Evolutionary conservation across 1,140 invertebrate genomes (phyloP).

Genomic region (Zaprionus taronus): DNA sequence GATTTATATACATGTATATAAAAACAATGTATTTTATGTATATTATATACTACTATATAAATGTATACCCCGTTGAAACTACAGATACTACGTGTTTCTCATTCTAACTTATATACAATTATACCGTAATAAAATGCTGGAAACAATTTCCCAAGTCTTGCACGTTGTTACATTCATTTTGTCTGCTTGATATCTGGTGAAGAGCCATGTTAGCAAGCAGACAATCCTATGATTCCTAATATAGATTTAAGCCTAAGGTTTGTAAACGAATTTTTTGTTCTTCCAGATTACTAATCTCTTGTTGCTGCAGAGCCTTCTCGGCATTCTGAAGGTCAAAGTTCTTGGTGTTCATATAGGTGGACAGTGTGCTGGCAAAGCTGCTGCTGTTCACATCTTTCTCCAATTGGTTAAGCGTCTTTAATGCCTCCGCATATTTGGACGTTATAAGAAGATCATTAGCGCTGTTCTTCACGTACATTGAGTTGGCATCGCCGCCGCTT

Average conservation of each 20-base stretch:
- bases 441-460: neutral
- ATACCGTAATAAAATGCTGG: conserved; percentile 36
- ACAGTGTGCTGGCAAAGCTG: conserved; percentile 34
- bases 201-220: conserved; percentile 5
- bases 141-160: conserved; percentile 13
- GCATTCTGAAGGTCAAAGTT: conserved; percentile 57
- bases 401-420: conserved; percentile 48
- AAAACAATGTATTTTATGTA: conserved; percentile 9
- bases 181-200: neutral
- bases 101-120: conserved; percentile 24
- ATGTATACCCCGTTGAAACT: conserved; percentile 53
- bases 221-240: neutral
- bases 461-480: neutral
- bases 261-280: conserved; percentile 8
- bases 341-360: conserved; percentile 61
- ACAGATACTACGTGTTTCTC: conserved; percentile 47
- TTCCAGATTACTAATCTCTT: conserved; percentile 43
- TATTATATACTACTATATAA: conserved; percentile 35
- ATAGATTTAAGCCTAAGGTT: neutral
- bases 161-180: neutral
- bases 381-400: conserved; percentile 49
- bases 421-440: conserved; percentile 21
- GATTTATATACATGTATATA: conserved; percentile 74
- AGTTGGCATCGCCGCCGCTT: conserved; percentile 49
- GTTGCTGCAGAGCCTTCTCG: conserved; percentile 46